phyloP scores from a whole-genome alignment of 2,888 invertebrate genomes.

The Steinernema hermaphroditum region DNA sequence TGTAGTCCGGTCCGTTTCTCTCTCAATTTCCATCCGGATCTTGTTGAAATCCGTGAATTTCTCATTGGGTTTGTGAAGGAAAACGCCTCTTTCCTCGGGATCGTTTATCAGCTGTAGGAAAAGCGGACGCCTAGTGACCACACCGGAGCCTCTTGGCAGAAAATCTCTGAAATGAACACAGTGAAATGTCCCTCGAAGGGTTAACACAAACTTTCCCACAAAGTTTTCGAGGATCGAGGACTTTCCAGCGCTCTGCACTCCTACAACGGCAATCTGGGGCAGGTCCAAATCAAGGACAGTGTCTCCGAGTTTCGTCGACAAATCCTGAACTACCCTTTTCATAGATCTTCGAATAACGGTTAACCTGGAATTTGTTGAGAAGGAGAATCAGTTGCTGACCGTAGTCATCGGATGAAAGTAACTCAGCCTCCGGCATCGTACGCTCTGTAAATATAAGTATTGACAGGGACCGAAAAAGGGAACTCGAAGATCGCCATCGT shows the following conservation, averaged over 20 bases:
- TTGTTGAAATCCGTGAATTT: slow-evolving; percentile 93
- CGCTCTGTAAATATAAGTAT: too few species aligned
- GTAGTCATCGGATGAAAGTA: neutral
- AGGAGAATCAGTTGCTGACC: neutral
- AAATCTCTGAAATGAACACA: slow-evolving; percentile 51
- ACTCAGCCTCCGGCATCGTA: too few species aligned
- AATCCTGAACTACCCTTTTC: neutral
- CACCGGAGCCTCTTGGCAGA: slow-evolving; percentile 67
- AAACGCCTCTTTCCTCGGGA: slow-evolving; percentile 85
- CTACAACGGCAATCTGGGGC: slow-evolving; percentile 23
- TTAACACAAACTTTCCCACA: neutral
- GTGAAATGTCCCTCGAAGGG: too few species aligned
- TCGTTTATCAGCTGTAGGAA: slow-evolving; percentile 63
- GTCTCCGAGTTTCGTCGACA: neutral
- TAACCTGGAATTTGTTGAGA: neutral
- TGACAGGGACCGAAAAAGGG: too few species aligned
- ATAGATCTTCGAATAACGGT: too few species aligned
- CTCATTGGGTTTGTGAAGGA: slow-evolving; percentile 94
- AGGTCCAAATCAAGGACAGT: neutral
- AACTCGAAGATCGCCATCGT: too few species aligned
- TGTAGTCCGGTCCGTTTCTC: slow-evolving; percentile 93
- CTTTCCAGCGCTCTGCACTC: slow-evolving; percentile 12
- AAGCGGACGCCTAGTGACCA: slow-evolving; percentile 70
- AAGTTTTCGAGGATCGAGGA: slow-evolving; percentile 5
- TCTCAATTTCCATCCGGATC: slow-evolving; percentile 86